A percentile compares a stretch with the other conserved stretches of the same genome.
phyloP scores from a whole-genome alignment of 2,888 invertebrate species.

The Andricus curvator region DNA sequence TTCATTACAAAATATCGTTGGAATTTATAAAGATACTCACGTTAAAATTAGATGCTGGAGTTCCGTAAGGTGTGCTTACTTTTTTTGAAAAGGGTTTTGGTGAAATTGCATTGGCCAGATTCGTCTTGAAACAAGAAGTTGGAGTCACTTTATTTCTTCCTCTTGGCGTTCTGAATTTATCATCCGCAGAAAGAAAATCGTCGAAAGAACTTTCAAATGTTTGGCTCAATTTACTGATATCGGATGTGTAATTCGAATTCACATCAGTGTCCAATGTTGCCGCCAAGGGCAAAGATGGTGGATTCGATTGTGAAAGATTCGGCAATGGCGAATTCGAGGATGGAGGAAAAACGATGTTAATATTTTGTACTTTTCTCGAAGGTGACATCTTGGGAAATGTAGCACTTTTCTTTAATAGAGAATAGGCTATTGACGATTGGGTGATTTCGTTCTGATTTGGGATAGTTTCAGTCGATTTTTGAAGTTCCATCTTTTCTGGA shows the following conservation, averaged over 20 bases:
- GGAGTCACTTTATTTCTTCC: neutral
- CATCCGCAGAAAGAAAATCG: neutral
- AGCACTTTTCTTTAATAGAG: conserved; percentile 49
- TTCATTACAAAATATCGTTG: neutral
- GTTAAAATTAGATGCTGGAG: conserved; percentile 6
- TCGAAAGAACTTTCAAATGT: neutral
- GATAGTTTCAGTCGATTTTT: neutral
- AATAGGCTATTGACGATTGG: conserved; percentile 13
- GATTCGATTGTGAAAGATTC: neutral
- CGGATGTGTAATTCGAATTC: neutral
- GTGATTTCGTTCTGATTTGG: neutral
- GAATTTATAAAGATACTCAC: neutral
- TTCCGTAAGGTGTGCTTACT: neutral
- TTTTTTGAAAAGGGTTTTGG: conserved; percentile 6
- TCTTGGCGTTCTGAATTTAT: neutral
- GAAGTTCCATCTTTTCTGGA: neutral
- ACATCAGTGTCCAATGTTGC: neutral
- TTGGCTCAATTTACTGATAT: neutral
- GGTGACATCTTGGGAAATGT: conserved; percentile 66
- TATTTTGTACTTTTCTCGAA: conserved; percentile 65
- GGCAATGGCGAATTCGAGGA: neutral
- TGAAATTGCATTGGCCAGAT: conserved; percentile 10
- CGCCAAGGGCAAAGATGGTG: neutral
- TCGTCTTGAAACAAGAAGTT: neutral
- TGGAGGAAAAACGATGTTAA: conserved; percentile 59